These are phyloP conservation scores for Podarcis lilfordi DNA, from an alignment of 2,797 vertebrate genomes.

Conservation along the genomic window DNA sequence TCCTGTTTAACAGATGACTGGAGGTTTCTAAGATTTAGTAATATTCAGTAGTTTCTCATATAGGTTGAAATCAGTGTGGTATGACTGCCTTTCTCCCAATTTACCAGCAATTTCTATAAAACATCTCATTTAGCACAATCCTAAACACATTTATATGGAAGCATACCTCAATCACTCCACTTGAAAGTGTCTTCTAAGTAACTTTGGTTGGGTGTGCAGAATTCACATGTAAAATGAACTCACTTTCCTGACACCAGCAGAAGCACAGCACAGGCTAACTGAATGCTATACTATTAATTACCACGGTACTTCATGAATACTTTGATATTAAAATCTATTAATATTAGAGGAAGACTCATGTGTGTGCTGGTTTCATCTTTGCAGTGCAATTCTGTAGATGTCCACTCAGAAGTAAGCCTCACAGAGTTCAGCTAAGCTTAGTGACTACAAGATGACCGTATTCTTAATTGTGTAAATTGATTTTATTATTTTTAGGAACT, in stretches of 20 bases:
- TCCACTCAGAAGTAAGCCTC: neutral
- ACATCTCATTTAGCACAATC: neutral
- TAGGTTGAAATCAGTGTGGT: neutral
- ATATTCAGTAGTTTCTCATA: neutral
- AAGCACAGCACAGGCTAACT: slow-evolving; percentile 21
- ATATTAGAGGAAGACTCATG: neutral
- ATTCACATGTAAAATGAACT: neutral
- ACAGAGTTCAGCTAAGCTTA: no score
- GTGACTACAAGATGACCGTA: no score
- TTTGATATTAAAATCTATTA: neutral
- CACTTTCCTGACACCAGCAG: slow-evolving; percentile 34
- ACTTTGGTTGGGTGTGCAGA: neutral
- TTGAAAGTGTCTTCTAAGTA: neutral
- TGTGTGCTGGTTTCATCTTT: no score
- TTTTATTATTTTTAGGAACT: slow-evolving; percentile 39
- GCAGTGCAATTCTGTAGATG: neutral
- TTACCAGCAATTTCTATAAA: neutral
- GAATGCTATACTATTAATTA: neutral
- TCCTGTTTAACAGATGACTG: neutral
- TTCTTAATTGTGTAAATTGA: slow-evolving; percentile 19
- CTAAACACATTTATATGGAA: neutral
- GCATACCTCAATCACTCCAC: neutral
- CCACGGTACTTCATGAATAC: fast-evolving
- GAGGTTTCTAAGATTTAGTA: slow-evolving; percentile 3
- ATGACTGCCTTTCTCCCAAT: neutral